phyloP scores from a whole-genome alignment of 1,140 invertebrate genomes.

The Cylas formicarius region DNA sequence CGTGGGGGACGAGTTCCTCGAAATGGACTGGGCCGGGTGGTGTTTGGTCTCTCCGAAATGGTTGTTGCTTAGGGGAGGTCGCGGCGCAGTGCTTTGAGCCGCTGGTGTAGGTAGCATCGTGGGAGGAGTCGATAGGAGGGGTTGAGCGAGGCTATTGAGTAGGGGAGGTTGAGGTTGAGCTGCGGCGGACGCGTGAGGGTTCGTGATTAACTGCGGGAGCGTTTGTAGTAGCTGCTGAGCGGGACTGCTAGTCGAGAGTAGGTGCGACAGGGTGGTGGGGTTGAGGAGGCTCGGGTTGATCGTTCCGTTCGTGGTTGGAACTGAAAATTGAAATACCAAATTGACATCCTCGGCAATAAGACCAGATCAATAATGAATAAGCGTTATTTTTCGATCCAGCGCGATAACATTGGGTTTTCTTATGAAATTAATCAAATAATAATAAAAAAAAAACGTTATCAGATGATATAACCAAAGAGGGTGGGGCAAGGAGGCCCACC shows the following conservation, averaged over 20 bases:
- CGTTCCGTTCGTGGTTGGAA: constrained; percentile 44
- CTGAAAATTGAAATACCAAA: constrained; percentile 36
- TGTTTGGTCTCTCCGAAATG: constrained; percentile 35
- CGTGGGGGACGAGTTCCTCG: constrained; percentile 41
- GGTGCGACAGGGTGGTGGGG: constrained; percentile 56
- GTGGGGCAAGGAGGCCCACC: too few species aligned
- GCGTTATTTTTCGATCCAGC: too few species aligned
- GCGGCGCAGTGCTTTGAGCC: constrained; percentile 8
- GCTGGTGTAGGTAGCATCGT: constrained; percentile 9
- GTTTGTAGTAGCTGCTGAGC: constrained; percentile 57
- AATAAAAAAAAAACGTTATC: too few species aligned
- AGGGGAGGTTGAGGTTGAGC: constrained; percentile 32
- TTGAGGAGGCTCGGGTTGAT: constrained; percentile 49
- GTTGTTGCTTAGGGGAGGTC: constrained; percentile 26
- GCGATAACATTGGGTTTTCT: too few species aligned
- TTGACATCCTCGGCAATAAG: too few species aligned
- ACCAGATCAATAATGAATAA: too few species aligned
- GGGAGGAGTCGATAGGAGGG: constrained; percentile 36
- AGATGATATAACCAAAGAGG: too few species aligned
- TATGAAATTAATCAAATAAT: too few species aligned
- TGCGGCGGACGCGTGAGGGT: constrained; percentile 40
- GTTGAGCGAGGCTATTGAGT: constrained; percentile 42
- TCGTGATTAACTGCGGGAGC: constrained; percentile 51
- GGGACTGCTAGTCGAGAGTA: constrained; percentile 57
- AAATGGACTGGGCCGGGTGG: constrained; percentile 10